phyloP scores from a whole-genome alignment of 2,797 vertebrate species.

The Luscinia luscinia region DNA sequence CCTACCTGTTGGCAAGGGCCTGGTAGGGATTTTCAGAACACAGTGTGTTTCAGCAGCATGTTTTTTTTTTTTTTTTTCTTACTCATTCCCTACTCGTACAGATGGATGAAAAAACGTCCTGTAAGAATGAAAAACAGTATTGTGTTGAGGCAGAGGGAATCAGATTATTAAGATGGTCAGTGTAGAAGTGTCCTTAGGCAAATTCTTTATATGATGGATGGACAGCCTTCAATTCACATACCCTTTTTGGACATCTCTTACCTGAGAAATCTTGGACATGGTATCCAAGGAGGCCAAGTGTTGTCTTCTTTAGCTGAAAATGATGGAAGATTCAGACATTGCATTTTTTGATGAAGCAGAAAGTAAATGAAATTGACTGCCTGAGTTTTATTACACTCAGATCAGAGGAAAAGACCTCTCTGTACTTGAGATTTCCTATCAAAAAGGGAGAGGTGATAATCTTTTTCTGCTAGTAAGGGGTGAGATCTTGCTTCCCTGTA shows the following conservation, averaged over 20 bases:
- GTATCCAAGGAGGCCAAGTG: background rate
- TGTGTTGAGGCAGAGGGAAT: background rate
- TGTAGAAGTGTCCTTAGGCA: background rate
- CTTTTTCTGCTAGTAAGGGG: background rate
- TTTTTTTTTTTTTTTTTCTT: background rate
- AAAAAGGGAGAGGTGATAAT: background rate
- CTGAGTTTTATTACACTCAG: background rate
- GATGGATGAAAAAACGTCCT: background rate
- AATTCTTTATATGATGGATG: background rate
- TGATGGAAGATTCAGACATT: fast-evolving
- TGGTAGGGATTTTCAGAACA: background rate
- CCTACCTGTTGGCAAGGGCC: background rate
- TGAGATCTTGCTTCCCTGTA: background rate
- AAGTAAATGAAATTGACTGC: background rate
- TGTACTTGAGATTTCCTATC: background rate
- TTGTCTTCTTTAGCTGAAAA: background rate
- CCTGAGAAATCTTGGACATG: background rate
- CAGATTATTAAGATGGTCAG: background rate
- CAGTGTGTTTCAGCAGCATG: background rate
- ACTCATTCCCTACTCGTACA: background rate
- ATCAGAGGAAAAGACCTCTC: background rate
- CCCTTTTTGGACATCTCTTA: background rate
- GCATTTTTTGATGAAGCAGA: background rate
- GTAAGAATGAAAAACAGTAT: background rate
- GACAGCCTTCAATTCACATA: background rate